Percentiles rank a stretch among this genome's conserved stretches.
Conservation (phyloP, 2,113 vertebrate genomes). For the Mixornis gularis region DNA sequence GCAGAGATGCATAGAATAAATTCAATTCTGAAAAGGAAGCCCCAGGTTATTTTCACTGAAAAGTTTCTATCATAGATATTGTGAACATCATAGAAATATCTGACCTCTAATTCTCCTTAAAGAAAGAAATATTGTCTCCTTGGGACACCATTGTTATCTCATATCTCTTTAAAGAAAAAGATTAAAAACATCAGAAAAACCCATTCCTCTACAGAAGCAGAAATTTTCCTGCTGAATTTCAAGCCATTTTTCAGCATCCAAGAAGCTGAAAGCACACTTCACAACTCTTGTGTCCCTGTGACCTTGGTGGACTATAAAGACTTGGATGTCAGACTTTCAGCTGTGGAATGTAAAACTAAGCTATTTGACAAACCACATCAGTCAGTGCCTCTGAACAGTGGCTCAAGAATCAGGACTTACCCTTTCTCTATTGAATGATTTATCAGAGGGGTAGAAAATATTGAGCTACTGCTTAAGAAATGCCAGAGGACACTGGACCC, state of each 20-base stretch:
- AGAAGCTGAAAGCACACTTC: slow-evolving; percentile 2
- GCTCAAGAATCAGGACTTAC: slow-evolving; percentile 21
- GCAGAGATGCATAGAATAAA: not conserved
- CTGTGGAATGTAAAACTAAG: slow-evolving; percentile 34
- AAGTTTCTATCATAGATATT: not conserved
- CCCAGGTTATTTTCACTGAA: not conserved
- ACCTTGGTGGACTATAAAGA: slow-evolving; percentile 34
- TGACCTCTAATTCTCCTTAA: slow-evolving; percentile 34
- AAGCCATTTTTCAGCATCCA: not conserved
- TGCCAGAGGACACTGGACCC: slow-evolving; percentile 7
- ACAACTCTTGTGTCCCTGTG: not conserved
- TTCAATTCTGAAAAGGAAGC: not conserved
- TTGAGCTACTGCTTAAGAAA: slow-evolving; percentile 19
- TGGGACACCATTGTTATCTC: not conserved
- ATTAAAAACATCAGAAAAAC: not conserved
- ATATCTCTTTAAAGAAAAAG: not conserved
- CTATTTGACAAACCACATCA: slow-evolving; percentile 22
- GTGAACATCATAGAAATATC: not conserved
- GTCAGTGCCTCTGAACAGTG: slow-evolving; percentile 9
- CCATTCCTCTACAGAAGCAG: not conserved
- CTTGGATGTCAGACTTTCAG: slow-evolving; percentile 25
- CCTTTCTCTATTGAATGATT: slow-evolving; percentile 21
- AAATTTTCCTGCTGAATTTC: slow-evolving; percentile 2
- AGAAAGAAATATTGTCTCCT: not conserved
- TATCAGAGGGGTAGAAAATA: slow-evolving; percentile 46